A percentile compares a stretch with the other conserved stretches of the same genome.
phyloP scores from a whole-genome alignment of 2,113 vertebrate genomes.

The Miniopterus natalensis region DNA sequence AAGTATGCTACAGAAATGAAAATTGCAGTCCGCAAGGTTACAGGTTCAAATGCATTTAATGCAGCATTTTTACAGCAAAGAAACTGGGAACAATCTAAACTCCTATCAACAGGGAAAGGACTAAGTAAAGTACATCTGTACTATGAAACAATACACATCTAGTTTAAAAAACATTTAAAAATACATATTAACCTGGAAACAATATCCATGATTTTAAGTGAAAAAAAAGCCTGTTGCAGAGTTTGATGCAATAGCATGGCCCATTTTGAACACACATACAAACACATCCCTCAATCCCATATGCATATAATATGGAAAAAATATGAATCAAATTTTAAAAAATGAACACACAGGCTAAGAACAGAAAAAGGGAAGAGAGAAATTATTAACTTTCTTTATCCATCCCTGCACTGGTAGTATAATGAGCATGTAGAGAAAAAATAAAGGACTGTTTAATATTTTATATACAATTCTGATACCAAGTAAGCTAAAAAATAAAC shows the following conservation, averaged over 20 bases:
- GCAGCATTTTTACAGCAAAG: slow-evolving; percentile 3
- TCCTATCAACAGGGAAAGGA: slow-evolving; percentile 40
- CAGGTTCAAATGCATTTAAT: slow-evolving; percentile 30
- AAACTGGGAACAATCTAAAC: not conserved
- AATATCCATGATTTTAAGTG: not conserved
- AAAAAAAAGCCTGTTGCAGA: not conserved
- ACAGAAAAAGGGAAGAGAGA: not conserved
- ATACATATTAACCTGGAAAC: not conserved
- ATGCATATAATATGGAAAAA: not conserved
- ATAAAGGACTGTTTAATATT: not conserved
- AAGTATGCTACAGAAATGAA: slow-evolving; percentile 31
- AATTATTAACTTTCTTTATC: slow-evolving; percentile 34
- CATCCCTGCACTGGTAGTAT: not conserved
- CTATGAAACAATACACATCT: not conserved
- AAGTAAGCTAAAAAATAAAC: slow-evolving; percentile 47
- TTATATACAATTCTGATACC: slow-evolving; percentile 26
- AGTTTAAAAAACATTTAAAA: slow-evolving; percentile 4
- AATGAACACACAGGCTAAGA: not conserved
- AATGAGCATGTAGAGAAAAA: not conserved
- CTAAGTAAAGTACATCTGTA: slow-evolving; percentile 31
- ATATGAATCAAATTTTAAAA: slow-evolving; percentile 20
- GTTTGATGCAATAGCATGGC: not conserved
- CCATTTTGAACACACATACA: slow-evolving; percentile 21
- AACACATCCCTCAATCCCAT: not conserved
- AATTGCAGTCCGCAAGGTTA: not conserved